Base-by-base conservation (phyloP, 1,140 invertebrate species). In the Cardiocondyla obscurior region DNA sequence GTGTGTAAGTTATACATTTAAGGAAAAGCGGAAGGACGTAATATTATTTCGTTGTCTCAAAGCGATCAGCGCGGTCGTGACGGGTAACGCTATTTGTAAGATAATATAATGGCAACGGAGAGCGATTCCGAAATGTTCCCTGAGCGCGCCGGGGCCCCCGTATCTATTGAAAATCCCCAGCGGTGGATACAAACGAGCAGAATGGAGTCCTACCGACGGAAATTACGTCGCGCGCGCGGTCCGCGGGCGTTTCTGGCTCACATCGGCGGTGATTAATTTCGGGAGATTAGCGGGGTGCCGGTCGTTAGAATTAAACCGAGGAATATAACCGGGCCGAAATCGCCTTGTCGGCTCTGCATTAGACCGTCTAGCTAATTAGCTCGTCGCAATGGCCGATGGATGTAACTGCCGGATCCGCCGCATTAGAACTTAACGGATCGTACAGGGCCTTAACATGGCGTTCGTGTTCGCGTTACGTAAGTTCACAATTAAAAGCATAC, bases 191-290 rank as follows among this genome's bases (percentile, higher is more conserved):
- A 81, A 81, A 81, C 67, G 69, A 58, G 55, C 53, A 81, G 79
- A 73, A 58, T 58, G 69, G 51, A 81, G 42, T 58, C 12, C 19
- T 14, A 39, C 33, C 44, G 72, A 53, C 81, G 65, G 64, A 51
- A 53, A 76, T 62, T 58, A 83, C 77, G 79, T 53, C 39, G 42
- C 70, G 33, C 25, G 30, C 19, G 33, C 14, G 58, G 65, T 12
- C n/a, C 76, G 72, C 55, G 67, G 28, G 57, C 65, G 83, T 79
- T 86, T 53, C 49, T 39, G 28, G 85, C 82, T 81, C 72, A 65
- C 82, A 86, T 82, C 74, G 65, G 76, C 82, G 51, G 76, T 81
- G 89, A 90, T 89, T 91, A 91, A 91, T 91, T 91, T 90, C 84
- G 67, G 73, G 81, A 89, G 86, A 91, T 88, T 86, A 85, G 87